Evolutionary conservation across 2,888 invertebrate genomes (phyloP).

Genomic region (Ormyrus thymus): DNA sequence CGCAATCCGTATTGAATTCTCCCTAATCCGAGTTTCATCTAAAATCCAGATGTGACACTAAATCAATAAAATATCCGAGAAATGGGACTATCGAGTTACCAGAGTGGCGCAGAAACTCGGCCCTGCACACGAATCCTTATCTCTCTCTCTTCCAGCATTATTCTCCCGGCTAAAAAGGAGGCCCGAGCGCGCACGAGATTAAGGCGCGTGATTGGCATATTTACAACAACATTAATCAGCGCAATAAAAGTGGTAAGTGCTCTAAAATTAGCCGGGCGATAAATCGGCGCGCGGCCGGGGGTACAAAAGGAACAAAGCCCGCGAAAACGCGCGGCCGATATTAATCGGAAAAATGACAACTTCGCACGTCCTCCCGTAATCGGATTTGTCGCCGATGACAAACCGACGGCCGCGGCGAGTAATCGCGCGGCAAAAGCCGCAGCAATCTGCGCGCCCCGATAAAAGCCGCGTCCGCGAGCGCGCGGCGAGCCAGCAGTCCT

Average conservation of each 20-base stretch:
- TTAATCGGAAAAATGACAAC: too few species aligned
- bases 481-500: neutral
- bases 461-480: neutral
- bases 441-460: too few species aligned
- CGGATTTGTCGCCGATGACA: too few species aligned
- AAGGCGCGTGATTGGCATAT: neutral
- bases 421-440: neutral
- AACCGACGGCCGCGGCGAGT: neutral
- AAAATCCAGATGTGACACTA: neutral
- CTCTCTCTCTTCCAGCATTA: too few species aligned
- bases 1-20: constrained; percentile 26
- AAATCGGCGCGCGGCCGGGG: neutral
- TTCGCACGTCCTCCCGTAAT: too few species aligned
- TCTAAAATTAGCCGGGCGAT: neutral
- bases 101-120: neutral
- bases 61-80: constrained; percentile 8
- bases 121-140: too few species aligned
- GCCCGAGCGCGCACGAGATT: neutral
- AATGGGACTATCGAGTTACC: constrained; percentile 18
- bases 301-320: too few species aligned
- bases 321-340: too few species aligned
- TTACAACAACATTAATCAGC: neutral
- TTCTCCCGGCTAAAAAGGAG: too few species aligned
- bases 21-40: constrained; percentile 7
- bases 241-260: neutral